Evolutionary conservation across 2,113 vertebrate species (phyloP).

Genomic region (Propithecus coquereli): DNA sequence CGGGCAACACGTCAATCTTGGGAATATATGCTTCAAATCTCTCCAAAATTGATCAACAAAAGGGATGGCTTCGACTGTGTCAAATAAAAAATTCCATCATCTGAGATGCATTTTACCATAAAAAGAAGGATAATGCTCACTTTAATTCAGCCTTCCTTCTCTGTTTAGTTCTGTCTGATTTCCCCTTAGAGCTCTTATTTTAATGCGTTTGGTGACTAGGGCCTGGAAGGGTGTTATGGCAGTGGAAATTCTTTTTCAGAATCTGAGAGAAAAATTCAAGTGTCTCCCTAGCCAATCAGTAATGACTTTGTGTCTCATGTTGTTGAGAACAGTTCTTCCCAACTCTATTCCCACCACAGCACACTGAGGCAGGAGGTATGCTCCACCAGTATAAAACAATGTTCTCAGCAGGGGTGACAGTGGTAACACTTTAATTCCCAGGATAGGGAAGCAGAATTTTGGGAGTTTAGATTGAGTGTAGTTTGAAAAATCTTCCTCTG

Average conservation of each 20-base stretch:
- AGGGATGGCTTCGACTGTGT: not conserved
- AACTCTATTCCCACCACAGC: not conserved
- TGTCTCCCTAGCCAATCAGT: not conserved
- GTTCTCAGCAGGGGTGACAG: not conserved
- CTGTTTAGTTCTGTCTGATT: not conserved
- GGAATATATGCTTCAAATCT: not conserved
- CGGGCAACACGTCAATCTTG: not conserved
- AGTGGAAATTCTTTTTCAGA: not conserved
- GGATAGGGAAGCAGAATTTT: not conserved
- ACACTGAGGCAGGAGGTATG: not conserved
- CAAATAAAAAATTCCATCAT: not conserved
- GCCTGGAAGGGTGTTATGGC: not conserved
- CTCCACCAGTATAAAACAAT: too few relatives aligned
- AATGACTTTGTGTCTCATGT: not conserved
- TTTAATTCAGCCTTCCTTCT: not conserved
- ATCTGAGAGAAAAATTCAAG: not conserved
- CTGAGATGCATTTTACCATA: not conserved
- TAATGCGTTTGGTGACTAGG: not conserved
- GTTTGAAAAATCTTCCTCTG: not conserved
- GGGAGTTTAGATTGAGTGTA: not conserved
- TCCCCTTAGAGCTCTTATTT: not conserved
- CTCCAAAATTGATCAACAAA: constrained; percentile 23
- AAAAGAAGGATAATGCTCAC: not conserved
- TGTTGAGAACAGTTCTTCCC: not conserved
- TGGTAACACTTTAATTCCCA: not conserved